phyloP scores from a whole-genome alignment of 2,888 invertebrate species.

The Lycophotia porphyrea region DNA sequence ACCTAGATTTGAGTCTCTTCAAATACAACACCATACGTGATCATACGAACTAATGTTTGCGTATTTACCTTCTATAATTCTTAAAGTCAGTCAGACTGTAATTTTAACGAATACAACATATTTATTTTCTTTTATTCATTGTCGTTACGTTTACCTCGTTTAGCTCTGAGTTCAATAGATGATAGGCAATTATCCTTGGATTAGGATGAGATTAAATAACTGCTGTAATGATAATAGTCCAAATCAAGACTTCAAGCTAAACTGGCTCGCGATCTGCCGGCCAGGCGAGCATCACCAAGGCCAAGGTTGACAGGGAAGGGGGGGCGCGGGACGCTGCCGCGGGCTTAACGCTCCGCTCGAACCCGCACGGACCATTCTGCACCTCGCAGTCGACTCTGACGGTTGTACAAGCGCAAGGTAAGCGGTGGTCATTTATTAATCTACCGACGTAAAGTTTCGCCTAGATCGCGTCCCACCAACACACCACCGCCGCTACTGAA shows the following conservation, averaged over 20 bases:
- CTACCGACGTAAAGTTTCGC: conserved; percentile 72
- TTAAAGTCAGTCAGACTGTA: neutral
- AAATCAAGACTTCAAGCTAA: conserved; percentile 70
- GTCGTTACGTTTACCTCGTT: conserved; percentile 11
- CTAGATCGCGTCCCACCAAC: conserved; percentile 67
- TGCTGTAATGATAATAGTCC: conserved; percentile 64
- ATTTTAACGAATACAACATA: neutral
- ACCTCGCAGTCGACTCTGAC: conserved; percentile 90
- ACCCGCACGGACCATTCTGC: conserved; percentile 89
- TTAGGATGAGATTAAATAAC: conserved; percentile 58
- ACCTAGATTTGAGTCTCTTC: neutral
- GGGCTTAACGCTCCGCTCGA: conserved; percentile 88
- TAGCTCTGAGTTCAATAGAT: conserved; percentile 35
- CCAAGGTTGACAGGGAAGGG: conserved; percentile 88
- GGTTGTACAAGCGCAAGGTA: conserved; percentile 90
- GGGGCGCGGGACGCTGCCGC: conserved; percentile 85
- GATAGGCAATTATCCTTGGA: conserved; percentile 58
- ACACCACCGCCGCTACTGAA: conserved; percentile 71
- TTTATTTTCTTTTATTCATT: neutral
- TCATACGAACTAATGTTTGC: neutral
- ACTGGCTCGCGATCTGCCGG: conserved; percentile 75
- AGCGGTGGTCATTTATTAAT: conserved; percentile 85
- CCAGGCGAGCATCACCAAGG: conserved; percentile 84
- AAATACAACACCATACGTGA: neutral
- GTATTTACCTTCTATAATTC: neutral